Conservation (phyloP, 2,888 invertebrate genomes). For the Pollenia amentaria region DNA sequence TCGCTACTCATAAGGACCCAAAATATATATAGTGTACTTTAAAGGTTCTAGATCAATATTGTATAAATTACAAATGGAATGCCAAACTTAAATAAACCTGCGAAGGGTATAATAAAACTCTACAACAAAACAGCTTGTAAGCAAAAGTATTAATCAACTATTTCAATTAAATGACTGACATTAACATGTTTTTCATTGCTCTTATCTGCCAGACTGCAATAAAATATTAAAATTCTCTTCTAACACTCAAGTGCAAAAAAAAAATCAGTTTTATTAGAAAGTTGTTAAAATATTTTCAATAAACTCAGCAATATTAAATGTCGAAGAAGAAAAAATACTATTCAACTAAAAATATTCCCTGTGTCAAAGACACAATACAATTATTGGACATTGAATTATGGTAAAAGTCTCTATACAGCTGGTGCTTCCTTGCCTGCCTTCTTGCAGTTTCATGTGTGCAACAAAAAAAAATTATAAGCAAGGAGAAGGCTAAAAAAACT, state of each 20-base stretch:
- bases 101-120: too few relatives aligned
- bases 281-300: constrained; percentile 46
- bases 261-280: constrained; percentile 33
- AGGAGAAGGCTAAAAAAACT: constrained; percentile 13
- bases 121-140: too few relatives aligned
- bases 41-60: too few relatives aligned
- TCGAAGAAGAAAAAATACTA: constrained; percentile 8
- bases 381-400: constrained; percentile 69
- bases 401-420: constrained; percentile 53
- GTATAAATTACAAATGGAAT: too few relatives aligned
- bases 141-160: background rate
- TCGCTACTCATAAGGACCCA: too few relatives aligned
- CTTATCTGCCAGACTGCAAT: background rate
- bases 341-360: constrained; percentile 47
- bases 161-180: background rate
- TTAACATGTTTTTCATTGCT: background rate
- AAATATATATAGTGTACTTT: too few relatives aligned
- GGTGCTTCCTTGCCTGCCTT: constrained; percentile 26
- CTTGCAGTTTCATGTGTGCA: constrained; percentile 22
- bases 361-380: constrained; percentile 64
- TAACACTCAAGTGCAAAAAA: background rate
- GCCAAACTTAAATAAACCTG: too few relatives aligned
- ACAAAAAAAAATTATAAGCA: background rate
- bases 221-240: background rate
- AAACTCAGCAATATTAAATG: constrained; percentile 36